Conservation (phyloP, 2,797 vertebrate genomes). For the Orestias chungarensis region DNA sequence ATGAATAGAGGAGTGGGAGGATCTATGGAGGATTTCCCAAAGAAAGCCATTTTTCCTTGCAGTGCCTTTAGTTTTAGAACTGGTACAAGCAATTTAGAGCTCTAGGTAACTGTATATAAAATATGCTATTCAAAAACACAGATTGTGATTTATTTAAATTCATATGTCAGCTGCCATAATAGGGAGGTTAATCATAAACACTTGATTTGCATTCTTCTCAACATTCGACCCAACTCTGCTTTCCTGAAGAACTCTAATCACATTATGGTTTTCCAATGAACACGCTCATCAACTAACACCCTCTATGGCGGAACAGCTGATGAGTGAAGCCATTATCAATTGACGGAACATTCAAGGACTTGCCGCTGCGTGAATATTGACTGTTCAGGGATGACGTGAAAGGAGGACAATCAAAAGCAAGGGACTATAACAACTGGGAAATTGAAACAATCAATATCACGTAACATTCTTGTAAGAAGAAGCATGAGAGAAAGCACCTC, state of each 20-base stretch:
- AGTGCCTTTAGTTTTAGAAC: slow-evolving; percentile 23
- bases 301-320: slow-evolving; percentile 35
- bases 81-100: slow-evolving; percentile 51
- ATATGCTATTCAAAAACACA: slow-evolving; percentile 57
- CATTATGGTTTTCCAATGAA: slow-evolving; percentile 63
- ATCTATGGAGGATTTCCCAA: slow-evolving; percentile 49
- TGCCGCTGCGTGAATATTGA: slow-evolving; percentile 48
- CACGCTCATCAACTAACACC: slow-evolving; percentile 61
- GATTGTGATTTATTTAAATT: slow-evolving; percentile 62
- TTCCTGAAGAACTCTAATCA: slow-evolving; percentile 61
- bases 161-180: slow-evolving; percentile 38
- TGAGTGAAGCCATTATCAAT: slow-evolving; percentile 51
- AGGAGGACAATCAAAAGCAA: slow-evolving; percentile 30
- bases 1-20: slow-evolving; percentile 59
- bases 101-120: slow-evolving; percentile 36
- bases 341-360: slow-evolving; percentile 57
- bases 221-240: slow-evolving; percentile 26
- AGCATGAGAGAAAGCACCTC: slow-evolving; percentile 27
- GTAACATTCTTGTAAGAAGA: slow-evolving; percentile 18
- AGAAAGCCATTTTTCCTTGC: slow-evolving; percentile 59
- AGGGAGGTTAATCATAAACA: slow-evolving; percentile 64
- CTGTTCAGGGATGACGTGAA: slow-evolving; percentile 31
- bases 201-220: slow-evolving; percentile 47
- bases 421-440: slow-evolving; percentile 34
- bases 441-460: slow-evolving; percentile 63